Evolutionary conservation across 2,888 invertebrate genomes (phyloP), one percentile per base, ranked within the genome.

Genomic region (Zele albiditarsus): DNA sequence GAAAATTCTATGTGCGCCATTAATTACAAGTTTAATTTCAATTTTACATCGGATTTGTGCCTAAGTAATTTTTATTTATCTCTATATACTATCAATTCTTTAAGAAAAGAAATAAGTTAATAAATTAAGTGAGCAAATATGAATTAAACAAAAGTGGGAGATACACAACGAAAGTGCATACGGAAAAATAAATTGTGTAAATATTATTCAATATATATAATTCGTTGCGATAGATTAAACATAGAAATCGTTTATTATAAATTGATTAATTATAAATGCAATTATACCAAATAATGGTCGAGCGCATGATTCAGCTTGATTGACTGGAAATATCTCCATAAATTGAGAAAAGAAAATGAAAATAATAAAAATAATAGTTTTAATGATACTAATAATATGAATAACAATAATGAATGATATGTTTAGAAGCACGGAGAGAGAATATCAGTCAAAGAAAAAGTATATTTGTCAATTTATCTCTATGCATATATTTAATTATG

Each of bases 211-310:
- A 42, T 25, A 16, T 16, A 27, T 42, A 25, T 46, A 53, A 66
- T 28, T 23, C 5, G 20, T 20, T 10, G 53, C 23, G 23, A n/a
- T 20, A 53, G 4, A 53, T 53, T 20, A 10, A 8, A 23, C 5
- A 2, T 53, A 20, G 53, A 53, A 53, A 20, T 53, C 20, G 8
- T 53, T 20, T 53, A 53, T 53, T 20, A 53, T 53, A 20, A n/a
- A 23, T 46, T n/a, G n/a, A 46, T 53, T 53, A 81, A 83, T 80
- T 82, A 79, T 75, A 70, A 77, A 84, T 81, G 82, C 83, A 83
- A 85, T 82, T 84, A 81, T 84, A 85, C 84, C 85, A 85, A 85
- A 85, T 83, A 82, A 77, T 79, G 77, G 74, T 71, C 46, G 66
- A 66, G 42, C 66, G 65, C 58, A 66, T 65, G 76, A 74, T 76